Evolutionary conservation across 1,140 invertebrate genomes (phyloP), one percentile per base, ranked within the genome.

Genomic region (Lasioglossum baleicum): DNA sequence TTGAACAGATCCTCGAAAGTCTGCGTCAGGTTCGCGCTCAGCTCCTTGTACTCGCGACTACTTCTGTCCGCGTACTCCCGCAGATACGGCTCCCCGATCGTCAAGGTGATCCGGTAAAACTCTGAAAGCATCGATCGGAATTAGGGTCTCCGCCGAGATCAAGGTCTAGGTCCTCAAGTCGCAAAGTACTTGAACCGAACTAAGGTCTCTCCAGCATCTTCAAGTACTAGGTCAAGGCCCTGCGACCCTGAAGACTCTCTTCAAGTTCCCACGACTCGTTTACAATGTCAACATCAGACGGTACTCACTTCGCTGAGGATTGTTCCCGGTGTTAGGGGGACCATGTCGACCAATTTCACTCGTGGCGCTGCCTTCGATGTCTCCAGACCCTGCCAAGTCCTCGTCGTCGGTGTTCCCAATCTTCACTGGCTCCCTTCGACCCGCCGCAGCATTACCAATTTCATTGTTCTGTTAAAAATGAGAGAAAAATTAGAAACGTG

Each of bases 21-120:
- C 20, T 88, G 81, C 0, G 90, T 91, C 22, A 93, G 75, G 22
- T 90, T 88, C 42, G 82, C 67, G 70, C 88, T 90, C 53, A 93
- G 80, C 44, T 89, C 80, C 71, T 84, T 80, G 73, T 92, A 92
- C 17, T 90, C 88, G 10, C 76, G 76, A 56, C 88, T 91, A 56
- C 87, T 87, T 72, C 90, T 88, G 53, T 91, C 87, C 51, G 83
- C 77, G 22, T 91, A 91, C 56, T 88, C 86, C 66, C 81, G 75
- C n/a, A 75, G 83, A 71, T 89, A 93, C 0, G 92, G 92, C 63
- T 93, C 92, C 13, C 81, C 79, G 31, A 93, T 88, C 10, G 83
- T 91, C 63, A 93, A 58, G 0, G 90, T 91, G 35, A 92, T 82
- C 68, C 92, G 87, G 75, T 92, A 92, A 22, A 88, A 88, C 72